phyloP scores from a whole-genome alignment of 2,797 vertebrate genomes.

The Lophotriccus pileatus region DNA sequence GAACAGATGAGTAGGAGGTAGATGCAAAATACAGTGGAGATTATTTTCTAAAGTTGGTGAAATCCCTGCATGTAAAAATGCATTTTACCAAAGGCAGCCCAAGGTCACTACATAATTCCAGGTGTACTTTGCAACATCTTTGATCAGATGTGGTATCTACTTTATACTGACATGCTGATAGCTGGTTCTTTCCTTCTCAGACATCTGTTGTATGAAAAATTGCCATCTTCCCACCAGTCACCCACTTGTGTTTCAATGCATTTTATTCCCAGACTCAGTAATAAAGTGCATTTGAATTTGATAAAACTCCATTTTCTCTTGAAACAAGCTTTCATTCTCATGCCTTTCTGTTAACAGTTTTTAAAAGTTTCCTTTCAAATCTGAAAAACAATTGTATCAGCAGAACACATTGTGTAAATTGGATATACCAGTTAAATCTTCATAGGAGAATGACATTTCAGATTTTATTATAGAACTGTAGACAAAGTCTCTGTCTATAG shows the following conservation, averaged over 20 bases:
- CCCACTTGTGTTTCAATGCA: not conserved
- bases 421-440: not conserved
- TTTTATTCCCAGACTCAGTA: not conserved
- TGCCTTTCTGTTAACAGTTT: not conserved
- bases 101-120: not conserved
- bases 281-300: not conserved
- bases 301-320: not conserved
- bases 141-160: not conserved
- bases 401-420: not conserved
- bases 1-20: not conserved
- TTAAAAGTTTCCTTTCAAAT: not conserved
- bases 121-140: not conserved
- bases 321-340: not conserved
- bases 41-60: not conserved
- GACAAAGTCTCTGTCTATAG: not conserved
- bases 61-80: not conserved
- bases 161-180: not conserved
- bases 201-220: not conserved
- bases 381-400: not conserved
- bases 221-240: not conserved
- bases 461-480: not conserved
- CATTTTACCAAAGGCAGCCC: not conserved
- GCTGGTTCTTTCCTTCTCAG: not conserved
- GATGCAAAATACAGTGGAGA: not conserved
- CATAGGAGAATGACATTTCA: not conserved